phyloP scores from a whole-genome alignment of 2,888 invertebrate genomes.

The Zaprionus obscuricornis region DNA sequence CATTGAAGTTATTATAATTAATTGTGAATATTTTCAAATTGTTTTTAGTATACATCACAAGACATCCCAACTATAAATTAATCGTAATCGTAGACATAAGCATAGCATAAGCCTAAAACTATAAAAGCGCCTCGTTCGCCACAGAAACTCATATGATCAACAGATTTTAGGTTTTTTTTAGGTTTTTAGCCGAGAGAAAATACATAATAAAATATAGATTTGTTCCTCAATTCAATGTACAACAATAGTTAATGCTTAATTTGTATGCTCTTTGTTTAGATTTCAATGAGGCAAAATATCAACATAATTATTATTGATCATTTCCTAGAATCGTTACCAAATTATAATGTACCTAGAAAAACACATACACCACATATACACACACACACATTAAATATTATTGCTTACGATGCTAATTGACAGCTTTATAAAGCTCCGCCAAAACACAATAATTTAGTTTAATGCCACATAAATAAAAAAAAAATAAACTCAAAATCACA shows the following conservation, averaged over 20 bases:
- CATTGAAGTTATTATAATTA: too few relatives aligned
- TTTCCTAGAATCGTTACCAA: conserved; percentile 55
- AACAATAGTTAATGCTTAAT: conserved; percentile 35
- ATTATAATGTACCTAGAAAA: conserved; percentile 58
- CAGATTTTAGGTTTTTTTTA: too few relatives aligned
- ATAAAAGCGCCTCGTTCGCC: conserved; percentile 38
- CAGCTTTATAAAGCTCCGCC: conserved; percentile 36
- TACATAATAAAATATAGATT: too few relatives aligned
- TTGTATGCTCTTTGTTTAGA: conserved; percentile 4
- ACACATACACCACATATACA: conserved; percentile 15
- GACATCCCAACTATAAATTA: conserved; percentile 37
- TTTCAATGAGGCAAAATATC: neutral
- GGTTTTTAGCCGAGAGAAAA: too few relatives aligned
- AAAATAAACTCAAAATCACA: conserved; percentile 28
- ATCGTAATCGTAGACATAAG: conserved; percentile 65
- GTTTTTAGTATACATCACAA: conserved; percentile 33
- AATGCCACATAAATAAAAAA: conserved; percentile 23
- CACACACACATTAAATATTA: conserved; percentile 1
- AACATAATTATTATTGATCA: conserved; percentile 19
- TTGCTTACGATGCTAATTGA: conserved; percentile 45
- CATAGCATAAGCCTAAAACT: conserved; percentile 67
- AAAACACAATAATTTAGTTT: conserved; percentile 33
- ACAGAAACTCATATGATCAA: conserved; percentile 8
- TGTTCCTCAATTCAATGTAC: conserved; percentile 33
- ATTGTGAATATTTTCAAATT: too few relatives aligned